Evolutionary conservation across 2,888 invertebrate genomes (phyloP).

Genomic region (Cephus runcator): DNA sequence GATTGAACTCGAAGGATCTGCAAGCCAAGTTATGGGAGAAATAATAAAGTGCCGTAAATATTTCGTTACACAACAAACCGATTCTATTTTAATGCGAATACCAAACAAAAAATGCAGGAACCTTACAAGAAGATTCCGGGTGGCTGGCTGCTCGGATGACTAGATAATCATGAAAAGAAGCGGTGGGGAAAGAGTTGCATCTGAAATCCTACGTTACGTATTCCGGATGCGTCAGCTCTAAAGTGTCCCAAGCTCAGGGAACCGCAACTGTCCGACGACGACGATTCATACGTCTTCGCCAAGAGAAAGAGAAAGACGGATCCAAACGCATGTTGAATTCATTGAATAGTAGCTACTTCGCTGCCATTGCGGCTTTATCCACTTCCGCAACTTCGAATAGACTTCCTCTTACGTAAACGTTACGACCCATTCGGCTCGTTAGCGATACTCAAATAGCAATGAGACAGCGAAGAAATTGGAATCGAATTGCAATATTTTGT

Average conservation of each 20-base stretch:
- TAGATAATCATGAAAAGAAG: not conserved
- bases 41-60: not conserved
- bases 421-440: not conserved
- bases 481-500: not conserved
- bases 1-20: too few species aligned
- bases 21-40: too few species aligned
- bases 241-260: conserved; percentile 47
- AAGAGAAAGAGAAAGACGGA: not conserved
- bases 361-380: not conserved
- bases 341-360: conserved; percentile 6
- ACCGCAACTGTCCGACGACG: conserved; percentile 52
- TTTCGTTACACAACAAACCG: not conserved
- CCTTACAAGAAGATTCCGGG: not conserved
- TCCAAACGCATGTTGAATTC: conserved; percentile 49
- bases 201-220: conserved; percentile 57
- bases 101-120: not conserved
- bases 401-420: not conserved
- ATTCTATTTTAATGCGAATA: not conserved
- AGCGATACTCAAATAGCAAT: not conserved
- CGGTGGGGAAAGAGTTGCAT: conserved; percentile 13
- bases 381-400: not conserved
- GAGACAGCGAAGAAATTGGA: not conserved
- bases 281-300: conserved; percentile 52
- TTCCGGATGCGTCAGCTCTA: conserved; percentile 55
- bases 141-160: not conserved